phyloP scores from a whole-genome alignment of 2,888 invertebrate species.

The Flexamia atlantica region DNA sequence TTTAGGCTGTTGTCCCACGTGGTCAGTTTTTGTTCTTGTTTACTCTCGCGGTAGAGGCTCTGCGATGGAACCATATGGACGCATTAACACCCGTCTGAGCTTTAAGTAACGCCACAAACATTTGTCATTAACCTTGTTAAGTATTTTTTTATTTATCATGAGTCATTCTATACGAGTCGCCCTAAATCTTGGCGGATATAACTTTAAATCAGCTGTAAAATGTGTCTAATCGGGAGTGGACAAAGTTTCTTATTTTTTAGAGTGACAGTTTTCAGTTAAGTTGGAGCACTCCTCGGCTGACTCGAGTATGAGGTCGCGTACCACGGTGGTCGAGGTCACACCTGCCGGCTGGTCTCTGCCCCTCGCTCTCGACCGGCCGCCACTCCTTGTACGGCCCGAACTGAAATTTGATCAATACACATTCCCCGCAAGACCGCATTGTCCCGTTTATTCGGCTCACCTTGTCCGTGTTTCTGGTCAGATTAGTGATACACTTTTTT shows the following conservation, averaged over 20 bases:
- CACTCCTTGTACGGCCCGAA: neutral
- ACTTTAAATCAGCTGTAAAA: no score
- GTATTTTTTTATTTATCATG: no score
- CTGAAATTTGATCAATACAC: neutral
- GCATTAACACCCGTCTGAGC: neutral
- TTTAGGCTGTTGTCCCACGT: neutral
- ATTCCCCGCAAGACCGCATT: neutral
- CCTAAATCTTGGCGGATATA: no score
- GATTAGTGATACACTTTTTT: neutral
- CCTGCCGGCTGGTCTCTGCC: no score
- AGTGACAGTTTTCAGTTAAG: no score
- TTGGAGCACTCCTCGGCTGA: no score
- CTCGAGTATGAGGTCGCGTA: neutral
- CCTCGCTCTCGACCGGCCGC: neutral
- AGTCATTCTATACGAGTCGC: no score
- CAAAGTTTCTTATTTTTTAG: no score
- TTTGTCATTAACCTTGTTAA: neutral
- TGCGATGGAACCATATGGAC: neutral
- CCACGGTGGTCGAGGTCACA: no score
- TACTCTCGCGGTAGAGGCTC: neutral
- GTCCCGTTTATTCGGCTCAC: neutral
- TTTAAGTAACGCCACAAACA: neutral
- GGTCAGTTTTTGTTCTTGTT: conserved; percentile 7
- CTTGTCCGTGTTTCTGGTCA: neutral
- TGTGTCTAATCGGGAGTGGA: no score